A percentile compares a stretch with the other conserved stretches of the same genome.
These are phyloP conservation scores for Protonemura montana DNA, from an alignment of 2,888 invertebrate species.

Conservation along the genomic window DNA sequence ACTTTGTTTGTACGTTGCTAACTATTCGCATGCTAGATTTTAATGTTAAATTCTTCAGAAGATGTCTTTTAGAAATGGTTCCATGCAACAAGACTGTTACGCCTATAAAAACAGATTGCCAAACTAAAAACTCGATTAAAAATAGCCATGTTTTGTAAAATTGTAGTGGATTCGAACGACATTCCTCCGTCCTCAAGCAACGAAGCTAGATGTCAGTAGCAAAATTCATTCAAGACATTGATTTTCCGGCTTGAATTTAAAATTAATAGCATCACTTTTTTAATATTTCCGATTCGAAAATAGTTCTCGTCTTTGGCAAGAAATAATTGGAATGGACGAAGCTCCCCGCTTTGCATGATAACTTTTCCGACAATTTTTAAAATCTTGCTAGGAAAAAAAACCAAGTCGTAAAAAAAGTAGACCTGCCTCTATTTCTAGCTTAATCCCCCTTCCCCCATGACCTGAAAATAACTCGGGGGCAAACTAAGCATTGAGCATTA, in stretches of 20 bases:
- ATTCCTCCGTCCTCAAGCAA: not conserved
- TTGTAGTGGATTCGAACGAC: not conserved
- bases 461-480: slow-evolving; percentile 47
- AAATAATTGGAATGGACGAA: slow-evolving; percentile 32
- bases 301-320: slow-evolving; percentile 28
- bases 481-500: slow-evolving; percentile 41
- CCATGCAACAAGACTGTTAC: not conserved
- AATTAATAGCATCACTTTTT: slow-evolving; percentile 16
- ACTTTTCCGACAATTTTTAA: slow-evolving; percentile 28
- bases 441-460: slow-evolving; percentile 41
- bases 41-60: not conserved
- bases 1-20: not conserved
- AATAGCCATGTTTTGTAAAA: not conserved
- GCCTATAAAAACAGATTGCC: not conserved
- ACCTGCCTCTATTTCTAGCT: slow-evolving; percentile 45
- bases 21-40: not conserved
- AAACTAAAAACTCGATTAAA: not conserved
- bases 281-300: slow-evolving; percentile 29
- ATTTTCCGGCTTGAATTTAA: slow-evolving; percentile 13
- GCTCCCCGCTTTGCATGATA: not conserved
- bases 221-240: slow-evolving; percentile 15
- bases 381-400: not conserved
- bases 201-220: not conserved
- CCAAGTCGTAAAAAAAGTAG: not conserved
- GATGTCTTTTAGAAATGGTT: not conserved